A percentile compares a stretch with the other conserved stretches of the same genome.
These are phyloP conservation scores for Globodera ellingtonae DNA, from an alignment of 1,140 invertebrate species.

Conservation along the genomic window DNA sequence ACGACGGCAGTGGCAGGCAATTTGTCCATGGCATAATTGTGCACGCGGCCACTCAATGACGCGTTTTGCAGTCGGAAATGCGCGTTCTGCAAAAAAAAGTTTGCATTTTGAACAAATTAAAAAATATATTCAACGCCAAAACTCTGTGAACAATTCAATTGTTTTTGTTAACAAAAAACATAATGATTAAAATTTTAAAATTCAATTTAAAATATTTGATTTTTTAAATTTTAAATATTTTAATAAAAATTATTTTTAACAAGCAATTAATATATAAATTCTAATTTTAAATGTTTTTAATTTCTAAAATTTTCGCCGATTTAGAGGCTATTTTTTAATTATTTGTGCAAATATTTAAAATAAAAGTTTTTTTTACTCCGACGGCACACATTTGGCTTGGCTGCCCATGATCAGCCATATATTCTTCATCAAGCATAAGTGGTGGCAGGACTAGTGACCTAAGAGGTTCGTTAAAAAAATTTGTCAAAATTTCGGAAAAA, in stretches of 20 bases:
- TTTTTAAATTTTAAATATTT: no score
- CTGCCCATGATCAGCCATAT: background rate
- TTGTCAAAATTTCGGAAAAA: background rate
- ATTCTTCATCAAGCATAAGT: background rate
- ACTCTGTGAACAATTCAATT: background rate
- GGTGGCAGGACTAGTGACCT: background rate
- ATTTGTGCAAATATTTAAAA: conserved; percentile 1
- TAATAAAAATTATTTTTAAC: no score
- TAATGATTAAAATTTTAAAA: background rate
- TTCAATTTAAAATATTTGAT: no score
- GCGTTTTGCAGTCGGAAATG: conserved; percentile 16
- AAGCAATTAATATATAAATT: no score
- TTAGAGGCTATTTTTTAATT: background rate
- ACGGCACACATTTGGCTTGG: background rate
- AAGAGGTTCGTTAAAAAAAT: background rate
- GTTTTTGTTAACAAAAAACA: no score
- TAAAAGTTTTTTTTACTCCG: background rate
- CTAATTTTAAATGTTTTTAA: no score
- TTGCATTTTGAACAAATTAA: background rate
- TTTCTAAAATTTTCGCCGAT: no score
- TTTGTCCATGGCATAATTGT: conserved; percentile 20
- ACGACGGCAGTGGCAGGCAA: background rate
- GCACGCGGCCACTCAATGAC: background rate
- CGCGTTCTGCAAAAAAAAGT: background rate
- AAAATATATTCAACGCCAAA: background rate